A percentile compares a stretch with the other conserved stretches of the same genome.
phyloP scores from a whole-genome alignment of 53 echinoderm and acorn worm genomes.

The Paracentrotus lividus region DNA sequence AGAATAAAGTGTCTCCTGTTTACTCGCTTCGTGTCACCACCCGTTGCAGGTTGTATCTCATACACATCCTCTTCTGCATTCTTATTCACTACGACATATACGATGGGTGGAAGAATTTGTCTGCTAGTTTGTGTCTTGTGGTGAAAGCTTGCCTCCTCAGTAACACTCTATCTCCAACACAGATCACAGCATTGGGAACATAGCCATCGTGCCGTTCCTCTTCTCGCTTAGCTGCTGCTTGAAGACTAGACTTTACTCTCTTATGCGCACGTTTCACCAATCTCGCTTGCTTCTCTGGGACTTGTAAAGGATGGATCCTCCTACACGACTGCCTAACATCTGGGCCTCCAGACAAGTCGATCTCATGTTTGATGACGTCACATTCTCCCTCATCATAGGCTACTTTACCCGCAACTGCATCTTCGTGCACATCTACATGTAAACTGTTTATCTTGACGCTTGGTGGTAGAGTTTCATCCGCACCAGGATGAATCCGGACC shows the following conservation, averaged over 20 bases:
- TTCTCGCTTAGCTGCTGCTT: slow-evolving; percentile 73
- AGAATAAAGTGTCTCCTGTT: slow-evolving; percentile 37
- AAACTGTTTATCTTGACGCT: not conserved
- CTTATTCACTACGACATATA: slow-evolving; percentile 27
- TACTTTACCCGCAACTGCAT: not conserved
- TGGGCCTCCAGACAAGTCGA: slow-evolving; percentile 12
- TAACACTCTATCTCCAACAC: not conserved
- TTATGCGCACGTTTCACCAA: slow-evolving; percentile 67
- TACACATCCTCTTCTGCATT: slow-evolving; percentile 60
- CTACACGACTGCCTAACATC: slow-evolving; percentile 55
- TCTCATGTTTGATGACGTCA: slow-evolving; percentile 52
- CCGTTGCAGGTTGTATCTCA: slow-evolving; percentile 40
- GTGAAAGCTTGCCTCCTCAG: slow-evolving; percentile 44
- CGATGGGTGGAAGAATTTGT: not conserved
- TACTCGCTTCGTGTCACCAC: slow-evolving; percentile 34
- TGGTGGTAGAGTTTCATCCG: not conserved
- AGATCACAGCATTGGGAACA: not conserved
- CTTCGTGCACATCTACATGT: not conserved
- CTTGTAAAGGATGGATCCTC: slow-evolving; percentile 58
- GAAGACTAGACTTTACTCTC: slow-evolving; percentile 66
- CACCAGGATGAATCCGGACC: slow-evolving; percentile 3
- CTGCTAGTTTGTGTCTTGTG: slow-evolving; percentile 26
- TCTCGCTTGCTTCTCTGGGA: slow-evolving; percentile 63
- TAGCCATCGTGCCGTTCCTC: not conserved
- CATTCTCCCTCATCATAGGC: slow-evolving; percentile 64